Evolutionary conservation across 2,888 invertebrate genomes (phyloP), one percentile per base, ranked within the genome.

Genomic region (Phrixothrix hirtus): DNA sequence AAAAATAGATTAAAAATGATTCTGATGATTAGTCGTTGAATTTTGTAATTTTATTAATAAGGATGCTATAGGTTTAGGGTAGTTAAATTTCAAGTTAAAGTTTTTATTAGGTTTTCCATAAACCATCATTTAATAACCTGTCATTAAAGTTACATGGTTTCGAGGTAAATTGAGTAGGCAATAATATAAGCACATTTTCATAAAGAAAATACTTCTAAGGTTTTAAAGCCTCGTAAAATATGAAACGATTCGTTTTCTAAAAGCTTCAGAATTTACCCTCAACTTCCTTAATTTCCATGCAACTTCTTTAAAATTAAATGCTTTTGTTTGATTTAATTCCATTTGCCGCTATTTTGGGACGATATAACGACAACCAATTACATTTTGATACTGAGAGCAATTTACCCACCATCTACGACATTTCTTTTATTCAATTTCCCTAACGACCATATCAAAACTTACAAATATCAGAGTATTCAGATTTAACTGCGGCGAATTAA

Each of bases 261-360:
- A 41, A 41, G 41, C 41, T 31, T 41, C 27, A 14, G 27, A 41
- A 41, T 31, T 31, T 41, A 31, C 41, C 16, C 14, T 14, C 27
- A 31, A 31, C 31, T 41, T 41, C 41, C 41, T 31, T 41, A 41
- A 41, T 41, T 41, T 30, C 30, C 27, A 30, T 31, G 9, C 9
- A 27, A 31, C 41, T 41, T 13, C 31, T 41, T 31, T 27, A 41
- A 31, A 31, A 41, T 38, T 38, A 38, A 31, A 31, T 7, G 4
- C 29, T 9, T 29, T 29, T 10, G 11, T 29, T 29, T 29, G 3
- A 11, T 31, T 31, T 31, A 7, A 11, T 13, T 4, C 6, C 9
- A 7, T 13, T 31, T 31, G 7, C 11, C 2, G 10, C 6, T 12
- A 2, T 12, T 11, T 29, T 29, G 31, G 7, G 31, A 3, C 13